A percentile compares a stretch with the other conserved stretches of the same genome.
These are phyloP conservation scores for Panurus biarmicus DNA, from an alignment of 2,113 vertebrate species.

Conservation along the genomic window DNA sequence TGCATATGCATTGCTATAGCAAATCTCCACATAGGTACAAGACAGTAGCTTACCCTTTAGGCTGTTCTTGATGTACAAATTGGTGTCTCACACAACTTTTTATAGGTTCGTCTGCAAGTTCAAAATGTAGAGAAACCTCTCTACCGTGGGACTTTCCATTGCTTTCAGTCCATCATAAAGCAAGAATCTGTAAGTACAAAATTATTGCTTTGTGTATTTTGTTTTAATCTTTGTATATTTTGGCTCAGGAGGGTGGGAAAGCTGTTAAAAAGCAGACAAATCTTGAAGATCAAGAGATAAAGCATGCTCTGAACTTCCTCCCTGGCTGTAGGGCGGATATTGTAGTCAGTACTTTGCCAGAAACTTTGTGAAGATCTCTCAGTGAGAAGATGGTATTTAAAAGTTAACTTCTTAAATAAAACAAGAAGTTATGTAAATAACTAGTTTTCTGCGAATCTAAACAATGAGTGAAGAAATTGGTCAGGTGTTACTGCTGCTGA, in stretches of 20 bases:
- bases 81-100: conserved; percentile 29
- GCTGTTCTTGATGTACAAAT: background rate
- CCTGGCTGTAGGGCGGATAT: background rate
- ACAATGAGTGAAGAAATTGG: background rate
- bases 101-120: conserved; percentile 94
- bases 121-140: conserved; percentile 86
- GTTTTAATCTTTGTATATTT: background rate
- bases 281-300: background rate
- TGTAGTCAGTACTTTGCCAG: background rate
- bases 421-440: background rate
- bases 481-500: background rate
- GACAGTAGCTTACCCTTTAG: background rate
- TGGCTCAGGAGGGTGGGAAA: background rate
- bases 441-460: background rate
- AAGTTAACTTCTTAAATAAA: background rate
- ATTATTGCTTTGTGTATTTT: background rate
- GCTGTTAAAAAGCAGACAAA: background rate
- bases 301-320: background rate
- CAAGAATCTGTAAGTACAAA: conserved; percentile 87
- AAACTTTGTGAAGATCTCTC: background rate
- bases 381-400: background rate
- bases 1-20: background rate
- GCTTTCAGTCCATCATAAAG: conserved; percentile 92
- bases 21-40: background rate
- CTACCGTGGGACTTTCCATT: conserved; percentile 91